Evolutionary conservation across 64 coral and sea anemone species (phyloP).

Genomic region (Porites australiensis): DNA sequence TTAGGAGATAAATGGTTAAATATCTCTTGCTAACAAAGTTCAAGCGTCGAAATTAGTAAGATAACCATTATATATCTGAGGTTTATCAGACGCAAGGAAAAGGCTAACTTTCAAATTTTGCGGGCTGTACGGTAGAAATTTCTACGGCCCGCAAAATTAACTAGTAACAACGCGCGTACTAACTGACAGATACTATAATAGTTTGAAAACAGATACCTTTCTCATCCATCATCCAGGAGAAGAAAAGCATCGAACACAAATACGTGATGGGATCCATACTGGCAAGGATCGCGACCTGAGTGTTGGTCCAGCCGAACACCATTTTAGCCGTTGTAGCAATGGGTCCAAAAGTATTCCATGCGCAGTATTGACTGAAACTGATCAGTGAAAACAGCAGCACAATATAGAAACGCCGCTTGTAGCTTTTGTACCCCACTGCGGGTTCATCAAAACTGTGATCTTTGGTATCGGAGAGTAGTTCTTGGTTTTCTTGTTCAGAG

Average conservation of each 20-base stretch:
- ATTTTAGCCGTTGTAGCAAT: constrained; percentile 92
- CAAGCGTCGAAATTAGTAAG: no score
- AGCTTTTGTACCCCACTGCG: constrained; percentile 37
- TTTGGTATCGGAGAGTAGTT: not conserved
- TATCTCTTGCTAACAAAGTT: no score
- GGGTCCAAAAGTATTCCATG: constrained; percentile 95
- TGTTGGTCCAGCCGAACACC: constrained; percentile 95
- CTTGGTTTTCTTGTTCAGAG: not conserved
- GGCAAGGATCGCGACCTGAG: constrained; percentile 89
- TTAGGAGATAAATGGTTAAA: no score
- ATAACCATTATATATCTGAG: no score
- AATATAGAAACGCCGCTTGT: constrained; percentile 97
- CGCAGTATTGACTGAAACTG: constrained; percentile 87
- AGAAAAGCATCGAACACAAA: constrained; percentile 90
- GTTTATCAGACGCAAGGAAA: no score
- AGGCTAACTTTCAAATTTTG: no score
- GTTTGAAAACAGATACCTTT: constrained; percentile 50
- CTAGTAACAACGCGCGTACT: no score
- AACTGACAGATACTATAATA: no score
- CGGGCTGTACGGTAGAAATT: no score
- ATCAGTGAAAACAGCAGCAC: constrained; percentile 86
- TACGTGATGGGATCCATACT: constrained; percentile 99
- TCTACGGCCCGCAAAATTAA: no score
- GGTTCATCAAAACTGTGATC: not conserved
- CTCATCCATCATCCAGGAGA: constrained; percentile 98